Conservation (phyloP, 2,888 invertebrate genomes). For the Heterodera filipjevi region DNA sequence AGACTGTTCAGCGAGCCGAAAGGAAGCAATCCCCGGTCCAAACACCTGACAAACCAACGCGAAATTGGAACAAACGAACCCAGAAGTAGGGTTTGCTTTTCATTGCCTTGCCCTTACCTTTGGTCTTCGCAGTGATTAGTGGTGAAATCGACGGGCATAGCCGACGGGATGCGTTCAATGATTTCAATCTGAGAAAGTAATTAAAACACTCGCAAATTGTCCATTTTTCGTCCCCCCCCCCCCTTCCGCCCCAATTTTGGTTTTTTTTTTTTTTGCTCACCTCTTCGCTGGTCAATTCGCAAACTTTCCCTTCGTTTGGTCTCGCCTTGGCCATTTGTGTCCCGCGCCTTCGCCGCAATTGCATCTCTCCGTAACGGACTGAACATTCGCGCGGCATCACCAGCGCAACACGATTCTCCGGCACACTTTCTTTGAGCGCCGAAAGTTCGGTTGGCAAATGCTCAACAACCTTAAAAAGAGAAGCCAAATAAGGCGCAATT, state of each 20-base stretch:
- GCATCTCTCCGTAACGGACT: constrained; percentile 45
- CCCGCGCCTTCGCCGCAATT: constrained; percentile 33
- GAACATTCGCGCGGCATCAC: constrained; percentile 47
- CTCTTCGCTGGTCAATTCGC: constrained; percentile 24
- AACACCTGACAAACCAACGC: constrained; percentile 11
- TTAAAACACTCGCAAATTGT: background rate
- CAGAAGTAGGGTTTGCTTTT: constrained; percentile 18
- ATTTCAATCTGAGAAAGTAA: constrained; percentile 32
- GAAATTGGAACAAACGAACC: constrained; percentile 1
- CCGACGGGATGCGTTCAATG: constrained; percentile 31
- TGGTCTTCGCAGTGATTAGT: constrained; percentile 31
- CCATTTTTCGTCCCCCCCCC: background rate
- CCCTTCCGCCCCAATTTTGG: too few species aligned
- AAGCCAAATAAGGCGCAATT: background rate
- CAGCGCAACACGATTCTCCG: constrained; percentile 41
- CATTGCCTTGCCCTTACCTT: constrained; percentile 8
- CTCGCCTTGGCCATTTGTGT: constrained; percentile 13
- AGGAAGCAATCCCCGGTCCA: constrained; percentile 20
- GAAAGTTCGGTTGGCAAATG: constrained; percentile 35
- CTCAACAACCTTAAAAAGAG: constrained; percentile 28
- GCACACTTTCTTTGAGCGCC: constrained; percentile 32
- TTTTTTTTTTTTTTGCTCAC: too few species aligned
- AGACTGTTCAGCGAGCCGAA: constrained; percentile 35
- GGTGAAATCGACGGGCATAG: constrained; percentile 29
- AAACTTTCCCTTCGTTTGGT: constrained; percentile 2